Evolutionary conservation across 2,888 invertebrate species (phyloP).

Genomic region (Adelognathus sp.): DNA sequence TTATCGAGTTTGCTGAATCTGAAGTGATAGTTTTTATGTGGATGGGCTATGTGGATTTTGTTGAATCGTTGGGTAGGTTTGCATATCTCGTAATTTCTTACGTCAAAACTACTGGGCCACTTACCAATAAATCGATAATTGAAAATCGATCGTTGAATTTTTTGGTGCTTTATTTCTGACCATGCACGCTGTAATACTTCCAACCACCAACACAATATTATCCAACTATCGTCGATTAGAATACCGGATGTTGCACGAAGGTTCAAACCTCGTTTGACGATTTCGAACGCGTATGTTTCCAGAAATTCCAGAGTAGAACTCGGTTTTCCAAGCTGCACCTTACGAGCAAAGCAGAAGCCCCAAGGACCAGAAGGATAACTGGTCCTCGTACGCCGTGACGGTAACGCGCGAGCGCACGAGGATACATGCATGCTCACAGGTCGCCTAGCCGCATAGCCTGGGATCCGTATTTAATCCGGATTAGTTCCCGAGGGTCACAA

Average conservation of each 20-base stretch:
- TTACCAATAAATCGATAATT: too few relatives aligned
- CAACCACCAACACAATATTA: too few relatives aligned
- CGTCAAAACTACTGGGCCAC: too few relatives aligned
- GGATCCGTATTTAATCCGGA: slow-evolving; percentile 80
- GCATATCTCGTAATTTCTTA: too few relatives aligned
- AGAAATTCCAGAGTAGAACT: slow-evolving; percentile 63
- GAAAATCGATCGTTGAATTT: too few relatives aligned
- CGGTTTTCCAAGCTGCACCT: not conserved
- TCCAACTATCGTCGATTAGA: slow-evolving; percentile 21
- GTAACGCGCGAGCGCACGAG: slow-evolving; percentile 4
- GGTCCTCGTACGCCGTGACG: slow-evolving; percentile 9
- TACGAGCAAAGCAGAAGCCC: not conserved
- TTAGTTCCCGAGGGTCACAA: slow-evolving; percentile 80
- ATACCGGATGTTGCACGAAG: slow-evolving; percentile 41
- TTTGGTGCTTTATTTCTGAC: too few relatives aligned
- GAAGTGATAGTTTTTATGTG: too few relatives aligned
- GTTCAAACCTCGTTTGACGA: slow-evolving; percentile 70
- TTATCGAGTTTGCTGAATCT: too few relatives aligned
- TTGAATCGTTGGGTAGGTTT: too few relatives aligned
- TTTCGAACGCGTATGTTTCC: slow-evolving; percentile 67
- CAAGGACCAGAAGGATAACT: slow-evolving; percentile 41
- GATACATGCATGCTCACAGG: slow-evolving; percentile 71
- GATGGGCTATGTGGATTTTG: too few relatives aligned
- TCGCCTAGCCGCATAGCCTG: slow-evolving; percentile 76
- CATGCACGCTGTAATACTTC: too few relatives aligned